phyloP scores from a whole-genome alignment of 2,888 invertebrate genomes.

The Cataglyphis cursor region DNA sequence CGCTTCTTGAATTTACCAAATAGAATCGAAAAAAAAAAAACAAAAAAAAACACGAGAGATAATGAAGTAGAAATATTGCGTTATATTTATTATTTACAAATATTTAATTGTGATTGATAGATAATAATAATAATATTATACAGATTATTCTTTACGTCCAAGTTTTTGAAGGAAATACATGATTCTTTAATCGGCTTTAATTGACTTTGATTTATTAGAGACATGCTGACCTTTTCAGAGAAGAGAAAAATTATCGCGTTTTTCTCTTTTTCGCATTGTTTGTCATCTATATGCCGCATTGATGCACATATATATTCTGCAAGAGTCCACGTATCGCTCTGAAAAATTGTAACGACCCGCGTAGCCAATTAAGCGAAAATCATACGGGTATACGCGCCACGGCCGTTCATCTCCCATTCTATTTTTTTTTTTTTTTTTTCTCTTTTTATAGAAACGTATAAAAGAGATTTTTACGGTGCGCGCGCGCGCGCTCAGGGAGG shows the following conservation, averaged over 20 bases:
- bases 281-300: not conserved
- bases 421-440: not conserved
- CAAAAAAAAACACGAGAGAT: not conserved
- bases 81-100: slow-evolving; percentile 6
- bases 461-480: slow-evolving; percentile 48
- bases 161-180: not conserved
- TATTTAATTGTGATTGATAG: not conserved
- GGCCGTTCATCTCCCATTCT: not conserved
- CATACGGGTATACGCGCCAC: slow-evolving; percentile 18
- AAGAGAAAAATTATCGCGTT: not conserved
- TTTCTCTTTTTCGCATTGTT: not conserved
- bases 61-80: not conserved
- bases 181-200: slow-evolving; percentile 20
- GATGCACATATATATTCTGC: not conserved
- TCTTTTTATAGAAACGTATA: slow-evolving; percentile 12
- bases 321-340: slow-evolving; percentile 12
- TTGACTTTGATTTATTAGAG: not conserved
- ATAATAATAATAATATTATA: not conserved
- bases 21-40: not conserved
- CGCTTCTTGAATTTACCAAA: not conserved
- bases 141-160: not conserved
- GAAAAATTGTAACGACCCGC: slow-evolving; percentile 43
- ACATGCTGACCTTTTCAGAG: not conserved
- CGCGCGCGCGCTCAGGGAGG: slow-evolving; percentile 2
- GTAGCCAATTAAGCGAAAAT: slow-evolving; percentile 53